Base-by-base conservation (phyloP, 92 coral and sea anemone species). In the Blastomussa wellsi region DNA sequence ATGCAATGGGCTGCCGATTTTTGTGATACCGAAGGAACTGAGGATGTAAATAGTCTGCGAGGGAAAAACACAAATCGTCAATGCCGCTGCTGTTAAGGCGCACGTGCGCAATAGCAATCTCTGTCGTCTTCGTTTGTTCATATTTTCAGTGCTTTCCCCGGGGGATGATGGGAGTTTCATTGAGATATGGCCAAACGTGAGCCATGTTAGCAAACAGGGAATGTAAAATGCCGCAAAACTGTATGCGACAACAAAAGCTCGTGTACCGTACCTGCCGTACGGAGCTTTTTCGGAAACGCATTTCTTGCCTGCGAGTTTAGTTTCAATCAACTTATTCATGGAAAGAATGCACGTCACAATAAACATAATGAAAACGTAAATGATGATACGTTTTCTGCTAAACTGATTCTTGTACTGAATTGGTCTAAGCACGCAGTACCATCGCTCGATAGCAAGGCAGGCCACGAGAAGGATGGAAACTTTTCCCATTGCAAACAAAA, bases 41-140 rank as follows among this genome's bases (percentile, higher is more conserved):
- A 89, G 90, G 48, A 92, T 74, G 84, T 89, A 86, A 20, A 86
- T 86, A 26, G 86, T 82, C 74, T 92, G 92, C 20, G 86, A 72
- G 47, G 95, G 95, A 75, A 92, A 80, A 84, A 86, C 88, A 49
- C 95, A 92, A 53, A 92, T 36, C 26, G 95, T 89, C 85, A 92
- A 78, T 5, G 90, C 83, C 3, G 69, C 78, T 10, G 95, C 91
- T 0, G 95, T 90, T 33, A 86, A 26, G 31, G 89, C 95, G 69
- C 95, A 92, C 89, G 89, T 90, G 86, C 90, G 92, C 82, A 92
- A 67, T 9, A 92, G 76, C 26, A 75, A 67, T 64, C 48, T 74
- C 81, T 83, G 87, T 22, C 87, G 87, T 33, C 74, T 83, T 67
- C 47, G 77, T 75, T 62, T 83, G 80, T 39, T 83, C n/a, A 26